Conservation (phyloP, 2,888 invertebrate genomes). For the Tipula unca region DNA sequence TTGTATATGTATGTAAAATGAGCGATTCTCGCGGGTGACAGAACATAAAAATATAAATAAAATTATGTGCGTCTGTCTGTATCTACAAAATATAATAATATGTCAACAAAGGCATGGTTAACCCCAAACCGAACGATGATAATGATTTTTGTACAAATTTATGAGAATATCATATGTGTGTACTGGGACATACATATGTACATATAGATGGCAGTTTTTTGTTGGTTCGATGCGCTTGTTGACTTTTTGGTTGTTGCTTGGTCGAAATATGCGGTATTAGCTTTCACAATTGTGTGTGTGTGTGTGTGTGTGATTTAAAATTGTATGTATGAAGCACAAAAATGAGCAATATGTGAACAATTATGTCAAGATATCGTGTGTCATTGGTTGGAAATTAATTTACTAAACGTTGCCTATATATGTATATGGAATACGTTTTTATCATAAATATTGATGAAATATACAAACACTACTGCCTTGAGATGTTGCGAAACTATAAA, state of each 20-base stretch:
- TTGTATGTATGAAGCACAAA: neutral
- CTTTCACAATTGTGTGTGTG: neutral
- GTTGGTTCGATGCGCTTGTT: neutral
- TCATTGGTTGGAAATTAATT: neutral
- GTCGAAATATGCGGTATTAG: neutral
- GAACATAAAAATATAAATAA: too few species aligned
- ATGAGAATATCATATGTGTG: neutral
- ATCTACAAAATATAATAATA: too few species aligned
- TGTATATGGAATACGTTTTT: too few species aligned
- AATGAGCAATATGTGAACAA: neutral
- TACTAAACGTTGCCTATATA: neutral
- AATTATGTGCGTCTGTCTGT: neutral
- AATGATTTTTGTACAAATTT: neutral
- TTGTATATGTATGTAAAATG: neutral
- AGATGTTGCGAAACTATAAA: too few species aligned
- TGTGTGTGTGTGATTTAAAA: neutral
- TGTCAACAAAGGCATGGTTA: neutral
- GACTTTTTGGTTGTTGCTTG: neutral
- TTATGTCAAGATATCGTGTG: neutral
- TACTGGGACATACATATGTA: neutral
- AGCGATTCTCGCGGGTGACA: too few species aligned
- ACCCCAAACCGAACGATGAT: neutral
- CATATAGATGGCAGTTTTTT: neutral
- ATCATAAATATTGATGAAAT: too few species aligned
- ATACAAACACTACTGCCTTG: too few species aligned